Evolutionary conservation across 2,113 vertebrate species (phyloP).

Genomic region (Indri indri): DNA sequence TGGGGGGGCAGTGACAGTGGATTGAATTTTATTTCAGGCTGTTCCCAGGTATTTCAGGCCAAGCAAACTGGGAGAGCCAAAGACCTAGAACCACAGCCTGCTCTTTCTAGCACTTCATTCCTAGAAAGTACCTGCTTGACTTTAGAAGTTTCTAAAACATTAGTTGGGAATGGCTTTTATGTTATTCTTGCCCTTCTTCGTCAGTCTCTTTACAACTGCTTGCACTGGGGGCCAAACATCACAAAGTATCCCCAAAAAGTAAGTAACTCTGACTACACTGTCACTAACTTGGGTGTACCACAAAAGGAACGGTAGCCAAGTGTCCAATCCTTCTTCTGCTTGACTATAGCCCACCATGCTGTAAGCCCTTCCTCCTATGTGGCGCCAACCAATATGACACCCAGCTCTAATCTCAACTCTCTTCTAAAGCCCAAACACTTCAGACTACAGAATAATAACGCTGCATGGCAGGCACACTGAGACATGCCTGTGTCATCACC

Average conservation of each 20-base stretch:
- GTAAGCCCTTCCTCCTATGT: not conserved
- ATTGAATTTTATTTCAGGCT: not conserved
- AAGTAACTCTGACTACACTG: not conserved
- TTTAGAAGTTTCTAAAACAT: not conserved
- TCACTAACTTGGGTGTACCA: not conserved
- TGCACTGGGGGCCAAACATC: not conserved
- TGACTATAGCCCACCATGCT: not conserved
- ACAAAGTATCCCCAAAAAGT: not conserved
- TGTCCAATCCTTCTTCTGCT: not conserved
- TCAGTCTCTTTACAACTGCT: not conserved
- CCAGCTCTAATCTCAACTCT: not conserved
- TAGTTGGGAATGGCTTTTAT: not conserved
- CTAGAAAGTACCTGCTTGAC: not conserved
- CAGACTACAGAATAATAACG: not conserved
- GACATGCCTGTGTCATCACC: not conserved
- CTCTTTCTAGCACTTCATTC: not conserved
- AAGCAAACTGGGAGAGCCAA: not conserved
- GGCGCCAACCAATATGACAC: not conserved
- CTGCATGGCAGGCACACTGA: not conserved
- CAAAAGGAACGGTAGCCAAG: not conserved
- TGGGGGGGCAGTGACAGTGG: not conserved
- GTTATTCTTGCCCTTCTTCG: not conserved
- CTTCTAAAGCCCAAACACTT: not conserved
- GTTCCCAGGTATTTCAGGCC: not conserved
- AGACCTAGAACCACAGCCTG: not conserved